These are phyloP conservation scores for Porites cylindrica DNA, from an alignment of 92 coral and sea anemone genomes.

Conservation along the genomic window DNA sequence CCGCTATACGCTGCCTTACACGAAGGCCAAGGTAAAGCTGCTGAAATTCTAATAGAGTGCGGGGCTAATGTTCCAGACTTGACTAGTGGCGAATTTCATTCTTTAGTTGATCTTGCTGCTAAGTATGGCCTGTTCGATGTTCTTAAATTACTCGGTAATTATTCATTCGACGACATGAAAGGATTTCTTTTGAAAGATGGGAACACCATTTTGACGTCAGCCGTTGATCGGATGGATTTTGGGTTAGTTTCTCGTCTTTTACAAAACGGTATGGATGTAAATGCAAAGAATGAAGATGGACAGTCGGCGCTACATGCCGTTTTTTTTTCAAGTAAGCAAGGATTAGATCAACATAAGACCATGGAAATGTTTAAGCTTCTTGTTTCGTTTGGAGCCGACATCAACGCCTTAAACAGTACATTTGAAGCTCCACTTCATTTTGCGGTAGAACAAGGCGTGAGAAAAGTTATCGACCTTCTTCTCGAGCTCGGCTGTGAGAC, in stretches of 20 bases:
- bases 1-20: constrained; percentile 12
- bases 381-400: constrained; percentile 8
- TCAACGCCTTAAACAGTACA: neutral
- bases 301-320: neutral
- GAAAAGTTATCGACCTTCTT: neutral
- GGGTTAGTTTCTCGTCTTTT: neutral
- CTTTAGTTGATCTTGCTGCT: constrained; percentile 7
- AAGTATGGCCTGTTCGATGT: constrained; percentile 7
- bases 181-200: neutral
- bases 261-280: constrained; percentile 15
- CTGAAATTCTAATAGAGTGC: constrained; percentile 10
- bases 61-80: constrained; percentile 13
- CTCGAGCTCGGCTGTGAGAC: constrained; percentile 11
- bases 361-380: constrained; percentile 17
- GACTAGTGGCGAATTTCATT: neutral
- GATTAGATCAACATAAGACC: too few relatives aligned
- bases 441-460: neutral
- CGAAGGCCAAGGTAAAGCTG: constrained; percentile 1
- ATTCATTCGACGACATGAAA: neutral
- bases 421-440: constrained; percentile 10
- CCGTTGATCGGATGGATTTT: neutral
- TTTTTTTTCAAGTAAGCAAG: neutral
- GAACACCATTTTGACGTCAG: neutral
- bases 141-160: neutral
- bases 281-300: neutral